Percentiles rank a stretch among this genome's conserved stretches.
Evolutionary conservation across 2,888 invertebrate species (phyloP).

Genomic region (Ophonus ardosiacus): DNA sequence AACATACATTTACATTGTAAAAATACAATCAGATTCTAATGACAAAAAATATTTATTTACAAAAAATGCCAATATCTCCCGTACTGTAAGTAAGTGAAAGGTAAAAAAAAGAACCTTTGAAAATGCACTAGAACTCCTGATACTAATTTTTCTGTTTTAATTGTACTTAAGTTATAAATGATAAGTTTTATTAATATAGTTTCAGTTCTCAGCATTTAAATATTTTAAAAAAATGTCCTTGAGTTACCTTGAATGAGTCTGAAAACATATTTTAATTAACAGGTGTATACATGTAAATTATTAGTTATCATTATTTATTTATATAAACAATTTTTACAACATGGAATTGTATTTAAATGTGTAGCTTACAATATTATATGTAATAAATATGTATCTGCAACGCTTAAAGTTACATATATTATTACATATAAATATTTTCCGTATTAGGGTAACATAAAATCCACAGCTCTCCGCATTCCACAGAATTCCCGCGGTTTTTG

Average conservation of each 20-base stretch:
- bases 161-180: slow-evolving; percentile 37
- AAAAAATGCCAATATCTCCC: no score
- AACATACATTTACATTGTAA: no score
- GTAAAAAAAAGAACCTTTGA: no score
- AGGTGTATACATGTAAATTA: neutral
- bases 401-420: slow-evolving; percentile 19
- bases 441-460: slow-evolving; percentile 13
- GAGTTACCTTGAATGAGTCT: slow-evolving; percentile 4
- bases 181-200: slow-evolving; percentile 33
- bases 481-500: neutral
- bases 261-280: slow-evolving; percentile 20
- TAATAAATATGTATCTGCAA: neutral
- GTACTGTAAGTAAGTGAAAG: no score
- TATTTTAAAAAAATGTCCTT: slow-evolving; percentile 12
- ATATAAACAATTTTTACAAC: neutral
- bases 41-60: no score
- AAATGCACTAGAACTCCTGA: slow-evolving; percentile 10
- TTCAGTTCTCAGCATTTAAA: slow-evolving; percentile 21
- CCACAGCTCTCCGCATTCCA: neutral
- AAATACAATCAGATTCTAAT: no score
- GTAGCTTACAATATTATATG: neutral
- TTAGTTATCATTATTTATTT: slow-evolving; percentile 13
- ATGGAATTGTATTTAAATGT: neutral
- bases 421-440: slow-evolving; percentile 34
- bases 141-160: slow-evolving; percentile 4